Evolutionary conservation across 2,113 vertebrate species (phyloP).

Genomic region (Esox niger): DNA sequence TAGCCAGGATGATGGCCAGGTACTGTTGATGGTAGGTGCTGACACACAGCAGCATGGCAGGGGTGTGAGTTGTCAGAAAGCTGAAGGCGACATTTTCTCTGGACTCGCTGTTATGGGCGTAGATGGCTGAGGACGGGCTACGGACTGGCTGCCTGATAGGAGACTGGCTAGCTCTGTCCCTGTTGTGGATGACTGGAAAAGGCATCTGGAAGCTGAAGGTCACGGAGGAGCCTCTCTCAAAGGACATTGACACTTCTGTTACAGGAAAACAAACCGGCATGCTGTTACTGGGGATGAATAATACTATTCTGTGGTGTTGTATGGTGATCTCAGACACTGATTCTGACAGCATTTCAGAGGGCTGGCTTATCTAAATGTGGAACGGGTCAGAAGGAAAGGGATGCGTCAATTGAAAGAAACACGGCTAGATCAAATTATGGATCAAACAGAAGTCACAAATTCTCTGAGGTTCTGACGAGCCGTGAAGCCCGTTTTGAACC

Average conservation of each 20-base stretch:
- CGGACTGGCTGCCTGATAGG: conserved; percentile 55
- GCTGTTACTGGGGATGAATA: no score
- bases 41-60: conserved; percentile 78
- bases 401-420: no score
- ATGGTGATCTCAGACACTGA: no score
- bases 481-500: no score
- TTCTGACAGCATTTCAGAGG: no score
- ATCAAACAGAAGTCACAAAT: no score
- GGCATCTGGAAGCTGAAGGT: conserved; percentile 83
- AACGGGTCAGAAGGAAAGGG: no score
- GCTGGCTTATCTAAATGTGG: no score
- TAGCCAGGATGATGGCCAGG: conserved; percentile 78
- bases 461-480: no score
- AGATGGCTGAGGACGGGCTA: conserved; percentile 69
- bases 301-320: no score
- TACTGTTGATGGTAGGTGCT: conserved; percentile 78
- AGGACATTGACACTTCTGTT: conserved; percentile 83
- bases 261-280: conserved; percentile 18
- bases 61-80: conserved; percentile 75
- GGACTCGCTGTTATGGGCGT: conserved; percentile 61
- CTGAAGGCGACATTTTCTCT: conserved; percentile 78
- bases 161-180: conserved; percentile 39
- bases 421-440: no score
- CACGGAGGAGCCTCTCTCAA: conserved; percentile 78
- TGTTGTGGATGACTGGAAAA: conserved; percentile 79